A percentile compares a stretch with the other conserved stretches of the same genome.
phyloP scores from a whole-genome alignment of 2,113 vertebrate species.

The Zosterops lateralis region DNA sequence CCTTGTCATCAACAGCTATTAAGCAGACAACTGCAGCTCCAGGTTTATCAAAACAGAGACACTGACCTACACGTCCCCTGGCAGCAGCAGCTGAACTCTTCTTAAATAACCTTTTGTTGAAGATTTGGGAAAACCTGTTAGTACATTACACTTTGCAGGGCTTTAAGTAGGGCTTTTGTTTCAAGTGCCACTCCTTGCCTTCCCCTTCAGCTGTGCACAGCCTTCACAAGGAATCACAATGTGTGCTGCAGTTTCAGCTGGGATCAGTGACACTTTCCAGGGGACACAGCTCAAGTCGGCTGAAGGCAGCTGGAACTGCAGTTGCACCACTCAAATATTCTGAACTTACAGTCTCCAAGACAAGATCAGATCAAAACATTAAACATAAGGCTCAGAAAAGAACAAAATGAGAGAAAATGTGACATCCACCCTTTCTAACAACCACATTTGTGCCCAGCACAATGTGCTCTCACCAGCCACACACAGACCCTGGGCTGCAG shows the following conservation, averaged over 20 bases:
- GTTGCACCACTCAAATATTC: rapidly evolving
- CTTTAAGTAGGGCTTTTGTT: not conserved
- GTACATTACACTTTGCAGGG: not conserved
- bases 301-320: not conserved
- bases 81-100: not conserved
- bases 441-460: not conserved
- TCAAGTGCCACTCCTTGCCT: not conserved
- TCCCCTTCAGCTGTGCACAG: not conserved
- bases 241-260: not conserved
- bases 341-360: not conserved
- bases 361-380: not conserved
- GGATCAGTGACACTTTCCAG: not conserved
- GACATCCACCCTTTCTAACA: not conserved
- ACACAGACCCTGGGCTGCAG: not conserved
- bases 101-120: not conserved
- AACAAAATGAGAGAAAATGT: not conserved
- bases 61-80: not conserved
- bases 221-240: not conserved
- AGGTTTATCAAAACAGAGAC: not conserved
- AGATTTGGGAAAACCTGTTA: not conserved
- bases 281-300: not conserved
- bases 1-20: slow-evolving; percentile 39
- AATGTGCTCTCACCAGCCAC: not conserved
- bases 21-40: not conserved
- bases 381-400: not conserved